A percentile compares a stretch with the other conserved stretches of the same genome.
These are phyloP conservation scores for Drosophila cardini DNA, from an alignment of 1,140 invertebrate species.

Conservation along the genomic window DNA sequence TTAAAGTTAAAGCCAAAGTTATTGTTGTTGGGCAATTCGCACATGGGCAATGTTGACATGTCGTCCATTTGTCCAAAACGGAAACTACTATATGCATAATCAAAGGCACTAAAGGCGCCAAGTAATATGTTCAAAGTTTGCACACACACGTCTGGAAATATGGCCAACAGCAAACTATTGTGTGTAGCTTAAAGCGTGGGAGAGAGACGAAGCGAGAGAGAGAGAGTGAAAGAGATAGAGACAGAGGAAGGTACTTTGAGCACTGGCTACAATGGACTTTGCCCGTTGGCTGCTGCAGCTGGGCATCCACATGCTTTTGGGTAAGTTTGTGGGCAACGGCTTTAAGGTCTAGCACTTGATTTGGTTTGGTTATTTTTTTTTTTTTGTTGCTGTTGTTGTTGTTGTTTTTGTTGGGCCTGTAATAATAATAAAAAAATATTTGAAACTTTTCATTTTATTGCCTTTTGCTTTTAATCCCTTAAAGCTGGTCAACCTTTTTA, in stretches of 20 bases:
- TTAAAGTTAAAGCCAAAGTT: no score
- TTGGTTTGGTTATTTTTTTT: no score
- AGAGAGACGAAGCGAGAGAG: background rate
- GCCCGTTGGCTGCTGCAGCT: constrained; percentile 72
- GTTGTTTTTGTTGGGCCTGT: constrained; percentile 4
- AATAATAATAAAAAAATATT: constrained; percentile 80
- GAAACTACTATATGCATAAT: constrained; percentile 59
- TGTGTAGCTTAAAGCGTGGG: constrained; percentile 23
- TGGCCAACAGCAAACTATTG: constrained; percentile 51
- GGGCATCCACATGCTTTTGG: constrained; percentile 67
- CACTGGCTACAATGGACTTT: constrained; percentile 64
- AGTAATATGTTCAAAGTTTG: constrained; percentile 57
- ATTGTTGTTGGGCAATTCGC: constrained; percentile 50
- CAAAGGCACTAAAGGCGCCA: constrained; percentile 47
- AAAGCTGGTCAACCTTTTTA: constrained; percentile 70
- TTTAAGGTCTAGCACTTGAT: constrained; percentile 26
- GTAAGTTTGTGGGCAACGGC: constrained; percentile 61
- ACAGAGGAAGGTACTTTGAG: constrained; percentile 23
- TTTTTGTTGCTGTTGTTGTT: no score
- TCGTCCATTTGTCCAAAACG: constrained; percentile 68
- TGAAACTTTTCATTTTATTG: constrained; percentile 82
- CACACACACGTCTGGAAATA: constrained; percentile 53
- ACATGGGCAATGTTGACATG: constrained; percentile 21
- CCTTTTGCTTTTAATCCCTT: constrained; percentile 82
- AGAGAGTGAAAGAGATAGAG: background rate